A percentile compares a stretch with the other conserved stretches of the same genome.
These are phyloP conservation scores for Danio albolineatus DNA, from an alignment of 2,797 vertebrate genomes.

Conservation along the genomic window DNA sequence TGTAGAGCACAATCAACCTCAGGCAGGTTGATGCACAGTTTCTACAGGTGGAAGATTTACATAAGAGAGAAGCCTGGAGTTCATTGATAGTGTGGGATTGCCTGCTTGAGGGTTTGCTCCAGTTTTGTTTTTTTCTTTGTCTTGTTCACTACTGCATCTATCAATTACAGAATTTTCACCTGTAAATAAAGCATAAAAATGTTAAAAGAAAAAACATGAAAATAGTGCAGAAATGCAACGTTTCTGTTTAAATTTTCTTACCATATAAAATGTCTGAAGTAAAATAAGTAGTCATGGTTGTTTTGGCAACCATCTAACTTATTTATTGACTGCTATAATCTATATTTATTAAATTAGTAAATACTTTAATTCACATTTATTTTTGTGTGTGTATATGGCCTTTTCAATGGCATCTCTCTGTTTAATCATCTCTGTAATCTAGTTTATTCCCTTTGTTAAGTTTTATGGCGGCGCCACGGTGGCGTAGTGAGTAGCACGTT, in stretches of 20 bases:
- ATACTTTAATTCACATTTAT: not conserved
- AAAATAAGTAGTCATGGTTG: not conserved
- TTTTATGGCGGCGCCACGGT: too few relatives aligned
- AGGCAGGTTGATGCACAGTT: slow-evolving; percentile 78
- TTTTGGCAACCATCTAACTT: not conserved
- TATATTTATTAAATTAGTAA: not conserved
- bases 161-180: not conserved
- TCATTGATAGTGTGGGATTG: slow-evolving; percentile 65
- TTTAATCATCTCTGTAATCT: too few relatives aligned
- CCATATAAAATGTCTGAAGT: not conserved
- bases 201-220: not conserved
- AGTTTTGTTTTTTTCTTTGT: not conserved
- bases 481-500: too few relatives aligned
- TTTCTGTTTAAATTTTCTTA: too few relatives aligned
- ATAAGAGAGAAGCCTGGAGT: slow-evolving; percentile 80
- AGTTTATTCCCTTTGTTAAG: too few relatives aligned
- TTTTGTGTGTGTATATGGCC: too few relatives aligned
- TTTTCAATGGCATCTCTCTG: too few relatives aligned
- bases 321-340: not conserved
- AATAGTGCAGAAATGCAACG: not conserved
- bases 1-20: slow-evolving; percentile 80
- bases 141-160: not conserved
- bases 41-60: slow-evolving; percentile 80
- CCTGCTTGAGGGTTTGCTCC: slow-evolving; percentile 14
- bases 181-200: not conserved